Evolutionary conservation across 2,113 vertebrate genomes (phyloP).

Genomic region (Myrmecobius fasciatus): DNA sequence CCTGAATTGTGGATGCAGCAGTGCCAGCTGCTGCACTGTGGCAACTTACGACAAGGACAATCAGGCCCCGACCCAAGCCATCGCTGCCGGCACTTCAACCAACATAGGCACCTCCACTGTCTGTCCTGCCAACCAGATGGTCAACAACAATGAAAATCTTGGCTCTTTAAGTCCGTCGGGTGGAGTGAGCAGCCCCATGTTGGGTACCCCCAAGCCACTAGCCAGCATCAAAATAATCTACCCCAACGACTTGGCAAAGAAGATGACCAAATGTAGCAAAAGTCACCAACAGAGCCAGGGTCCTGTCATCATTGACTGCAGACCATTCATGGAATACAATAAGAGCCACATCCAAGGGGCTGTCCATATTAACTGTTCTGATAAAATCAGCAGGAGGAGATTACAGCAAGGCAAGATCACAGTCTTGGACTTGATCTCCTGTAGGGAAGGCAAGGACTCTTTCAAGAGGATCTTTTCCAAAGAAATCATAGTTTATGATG

Average conservation of each 20-base stretch:
- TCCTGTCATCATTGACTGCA: conserved; percentile 97
- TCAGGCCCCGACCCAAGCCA: conserved; percentile 90
- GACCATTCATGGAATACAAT: conserved; percentile 99
- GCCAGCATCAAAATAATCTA: conserved; percentile 92
- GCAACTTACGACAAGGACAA: conserved; percentile 96
- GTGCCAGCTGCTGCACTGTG: conserved; percentile 98
- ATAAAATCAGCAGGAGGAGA: conserved; percentile 97
- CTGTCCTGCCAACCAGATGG: conserved; percentile 88
- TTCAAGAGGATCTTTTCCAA: conserved; percentile 99
- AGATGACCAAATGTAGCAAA: conserved; percentile 94
- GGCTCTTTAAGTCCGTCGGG: conserved; percentile 88
- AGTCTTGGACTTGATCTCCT: conserved; percentile 97
- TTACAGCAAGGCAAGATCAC: conserved; percentile 99
- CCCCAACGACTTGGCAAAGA: conserved; percentile 95
- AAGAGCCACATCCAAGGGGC: conserved; percentile 98
- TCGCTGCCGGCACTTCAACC: conserved; percentile 87
- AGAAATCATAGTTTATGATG: conserved; percentile 99
- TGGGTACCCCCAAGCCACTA: conserved; percentile 85
- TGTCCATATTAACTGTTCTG: conserved; percentile 98
- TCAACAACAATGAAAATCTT: conserved; percentile 89
- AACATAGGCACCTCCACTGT: conserved; percentile 85
- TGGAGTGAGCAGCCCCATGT: conserved; percentile 85
- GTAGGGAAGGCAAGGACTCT: conserved; percentile 96
- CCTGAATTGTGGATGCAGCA: conserved; percentile 99
- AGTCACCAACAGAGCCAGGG: conserved; percentile 91